Conservation (phyloP, 2,113 vertebrate species). For the Diadophis punctatus region DNA sequence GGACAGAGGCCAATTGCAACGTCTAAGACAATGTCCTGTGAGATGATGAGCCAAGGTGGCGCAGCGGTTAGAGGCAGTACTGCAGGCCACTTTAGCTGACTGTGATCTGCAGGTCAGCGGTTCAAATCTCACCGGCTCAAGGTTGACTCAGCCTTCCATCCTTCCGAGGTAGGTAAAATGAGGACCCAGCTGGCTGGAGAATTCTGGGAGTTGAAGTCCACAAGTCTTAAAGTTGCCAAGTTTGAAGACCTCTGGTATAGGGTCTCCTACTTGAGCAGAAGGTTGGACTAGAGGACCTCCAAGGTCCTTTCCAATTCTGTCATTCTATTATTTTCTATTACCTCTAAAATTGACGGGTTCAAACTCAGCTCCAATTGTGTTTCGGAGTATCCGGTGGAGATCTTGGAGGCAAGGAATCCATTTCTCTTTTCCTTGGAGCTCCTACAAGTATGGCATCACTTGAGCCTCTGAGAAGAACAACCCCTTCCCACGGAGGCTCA, state of each 20-base stretch:
- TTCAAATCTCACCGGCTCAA: too few species aligned
- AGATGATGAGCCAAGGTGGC: too few species aligned
- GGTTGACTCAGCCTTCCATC: too few species aligned
- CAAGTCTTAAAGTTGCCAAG: too few species aligned
- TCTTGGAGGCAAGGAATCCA: neutral
- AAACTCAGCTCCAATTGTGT: neutral
- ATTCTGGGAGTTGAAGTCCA: too few species aligned
- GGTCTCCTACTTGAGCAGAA: neutral
- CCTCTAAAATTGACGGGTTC: neutral
- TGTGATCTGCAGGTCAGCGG: too few species aligned
- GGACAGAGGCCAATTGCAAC: neutral
- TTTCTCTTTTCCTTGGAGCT: neutral
- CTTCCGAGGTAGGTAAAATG: too few species aligned
- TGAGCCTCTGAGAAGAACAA: neutral
- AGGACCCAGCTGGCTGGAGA: too few species aligned
- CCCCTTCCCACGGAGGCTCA: neutral
- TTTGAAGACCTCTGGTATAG: too few species aligned
- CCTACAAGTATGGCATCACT: neutral
- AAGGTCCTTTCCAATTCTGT: neutral
- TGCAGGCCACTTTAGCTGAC: too few species aligned
- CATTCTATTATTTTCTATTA: neutral
- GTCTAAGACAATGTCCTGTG: neutral
- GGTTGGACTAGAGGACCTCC: neutral
- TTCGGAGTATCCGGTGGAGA: neutral
- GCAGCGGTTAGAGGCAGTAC: too few species aligned